Evolutionary conservation across 2,888 invertebrate species (phyloP).

Genomic region (Limnephilus auricula): DNA sequence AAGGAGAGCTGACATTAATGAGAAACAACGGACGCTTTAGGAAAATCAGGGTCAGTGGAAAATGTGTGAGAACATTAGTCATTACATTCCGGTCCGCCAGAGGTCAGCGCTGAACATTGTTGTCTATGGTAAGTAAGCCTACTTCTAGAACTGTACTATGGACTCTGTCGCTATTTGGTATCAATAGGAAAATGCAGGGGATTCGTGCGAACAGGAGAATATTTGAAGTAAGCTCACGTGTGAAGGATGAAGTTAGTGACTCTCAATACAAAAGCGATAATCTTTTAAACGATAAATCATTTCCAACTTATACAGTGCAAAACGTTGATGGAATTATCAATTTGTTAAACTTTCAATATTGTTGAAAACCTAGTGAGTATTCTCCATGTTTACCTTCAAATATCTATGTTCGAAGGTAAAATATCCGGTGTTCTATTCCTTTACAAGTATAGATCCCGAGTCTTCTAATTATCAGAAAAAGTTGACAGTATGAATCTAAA

Average conservation of each 20-base stretch:
- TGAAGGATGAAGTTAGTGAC: not conserved
- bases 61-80: constrained; percentile 57
- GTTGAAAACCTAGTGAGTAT: too few relatives aligned
- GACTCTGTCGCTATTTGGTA: not conserved
- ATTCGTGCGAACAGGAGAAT: too few relatives aligned
- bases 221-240: not conserved
- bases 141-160: not conserved
- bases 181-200: not conserved
- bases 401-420: not conserved
- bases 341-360: too few relatives aligned
- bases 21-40: constrained; percentile 54
- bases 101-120: constrained; percentile 27
- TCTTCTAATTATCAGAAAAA: not conserved
- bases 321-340: too few relatives aligned
- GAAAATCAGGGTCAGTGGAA: constrained; percentile 60
- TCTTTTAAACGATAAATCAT: too few relatives aligned
- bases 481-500: not conserved
- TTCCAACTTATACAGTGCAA: too few relatives aligned
- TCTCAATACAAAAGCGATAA: too few relatives aligned
- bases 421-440: not conserved
- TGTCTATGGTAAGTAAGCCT: not conserved
- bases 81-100: constrained; percentile 43
- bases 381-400: too few relatives aligned
- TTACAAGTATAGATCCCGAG: not conserved
- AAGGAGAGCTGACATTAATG: constrained; percentile 44